Evolutionary conservation across 2,797 vertebrate species (phyloP).

Genomic region (Sebastiscus albofasciatus): DNA sequence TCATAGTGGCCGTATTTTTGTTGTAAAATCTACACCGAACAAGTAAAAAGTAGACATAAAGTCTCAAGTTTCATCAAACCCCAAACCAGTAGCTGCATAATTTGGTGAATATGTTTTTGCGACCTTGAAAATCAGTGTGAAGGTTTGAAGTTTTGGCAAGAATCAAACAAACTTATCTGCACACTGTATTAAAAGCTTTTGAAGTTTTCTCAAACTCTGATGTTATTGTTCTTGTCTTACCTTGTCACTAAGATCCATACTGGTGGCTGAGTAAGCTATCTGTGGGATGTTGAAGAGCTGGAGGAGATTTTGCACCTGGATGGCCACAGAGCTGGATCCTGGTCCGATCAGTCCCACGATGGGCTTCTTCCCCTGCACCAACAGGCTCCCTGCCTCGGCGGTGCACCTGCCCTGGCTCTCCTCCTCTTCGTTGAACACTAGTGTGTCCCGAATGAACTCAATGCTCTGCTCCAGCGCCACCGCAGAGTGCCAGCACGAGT

Average conservation of each 20-base stretch:
- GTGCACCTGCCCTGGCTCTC: slow-evolving; percentile 90
- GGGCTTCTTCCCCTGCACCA: slow-evolving; percentile 90
- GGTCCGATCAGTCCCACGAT: slow-evolving; percentile 98
- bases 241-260: slow-evolving; percentile 99
- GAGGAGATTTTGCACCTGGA: slow-evolving; percentile 97
- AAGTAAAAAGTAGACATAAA: not conserved
- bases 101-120: not conserved
- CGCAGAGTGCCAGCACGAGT: slow-evolving; percentile 98
- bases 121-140: not conserved
- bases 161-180: not conserved
- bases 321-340: slow-evolving; percentile 98
- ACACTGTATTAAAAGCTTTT: not conserved
- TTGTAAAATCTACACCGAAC: not conserved
- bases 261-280: slow-evolving; percentile 98
- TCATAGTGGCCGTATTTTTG: not conserved
- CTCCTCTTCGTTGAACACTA: slow-evolving; percentile 94
- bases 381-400: slow-evolving; percentile 83
- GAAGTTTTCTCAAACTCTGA: too few relatives aligned
- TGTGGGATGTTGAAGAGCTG: slow-evolving; percentile 99
- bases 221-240: slow-evolving; percentile 29
- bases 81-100: not conserved
- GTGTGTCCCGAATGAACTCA: slow-evolving; percentile 97
- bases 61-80: not conserved
- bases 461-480: slow-evolving; percentile 99
- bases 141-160: not conserved